These are phyloP conservation scores for Calephelis virginiensis DNA, from an alignment of 1,140 invertebrate genomes.

Conservation along the genomic window DNA sequence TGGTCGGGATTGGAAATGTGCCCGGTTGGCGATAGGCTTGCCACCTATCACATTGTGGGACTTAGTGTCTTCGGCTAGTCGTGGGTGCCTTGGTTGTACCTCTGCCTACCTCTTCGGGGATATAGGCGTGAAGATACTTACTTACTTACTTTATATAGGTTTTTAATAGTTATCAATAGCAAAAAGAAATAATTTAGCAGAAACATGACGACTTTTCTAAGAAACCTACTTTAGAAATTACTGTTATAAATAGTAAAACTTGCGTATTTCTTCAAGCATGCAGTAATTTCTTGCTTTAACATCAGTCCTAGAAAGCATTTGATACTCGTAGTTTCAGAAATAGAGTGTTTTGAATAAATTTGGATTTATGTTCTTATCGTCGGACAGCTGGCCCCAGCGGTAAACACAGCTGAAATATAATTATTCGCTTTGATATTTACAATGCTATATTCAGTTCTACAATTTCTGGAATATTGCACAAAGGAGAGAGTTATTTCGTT, in stretches of 20 bases:
- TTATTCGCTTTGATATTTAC: conserved; percentile 9
- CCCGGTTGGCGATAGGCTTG: no score
- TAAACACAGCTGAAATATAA: conserved; percentile 20
- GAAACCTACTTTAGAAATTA: no score
- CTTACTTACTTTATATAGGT: no score
- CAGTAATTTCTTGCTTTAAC: not conserved
- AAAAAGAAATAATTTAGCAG: no score
- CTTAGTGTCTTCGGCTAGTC: no score
- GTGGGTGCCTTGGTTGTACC: no score
- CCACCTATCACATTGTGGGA: no score
- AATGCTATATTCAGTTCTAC: not conserved
- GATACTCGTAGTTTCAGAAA: conserved; percentile 33
- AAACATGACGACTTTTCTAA: no score
- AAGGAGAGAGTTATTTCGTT: not conserved
- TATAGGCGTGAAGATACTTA: no score
- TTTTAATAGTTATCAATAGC: no score
- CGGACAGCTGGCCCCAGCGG: conserved; percentile 16
- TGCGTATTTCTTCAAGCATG: not conserved
- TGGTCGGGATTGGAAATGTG: no score
- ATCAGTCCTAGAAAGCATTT: conserved; percentile 1
- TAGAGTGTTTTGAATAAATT: conserved; percentile 48
- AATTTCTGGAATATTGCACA: conserved; percentile 1
- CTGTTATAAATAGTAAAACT: not conserved
- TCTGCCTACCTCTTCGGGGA: no score
- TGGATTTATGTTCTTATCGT: conserved; percentile 34